Evolutionary conservation across 2,797 vertebrate genomes (phyloP).

Genomic region (Rhinatrema bivittatum): DNA sequence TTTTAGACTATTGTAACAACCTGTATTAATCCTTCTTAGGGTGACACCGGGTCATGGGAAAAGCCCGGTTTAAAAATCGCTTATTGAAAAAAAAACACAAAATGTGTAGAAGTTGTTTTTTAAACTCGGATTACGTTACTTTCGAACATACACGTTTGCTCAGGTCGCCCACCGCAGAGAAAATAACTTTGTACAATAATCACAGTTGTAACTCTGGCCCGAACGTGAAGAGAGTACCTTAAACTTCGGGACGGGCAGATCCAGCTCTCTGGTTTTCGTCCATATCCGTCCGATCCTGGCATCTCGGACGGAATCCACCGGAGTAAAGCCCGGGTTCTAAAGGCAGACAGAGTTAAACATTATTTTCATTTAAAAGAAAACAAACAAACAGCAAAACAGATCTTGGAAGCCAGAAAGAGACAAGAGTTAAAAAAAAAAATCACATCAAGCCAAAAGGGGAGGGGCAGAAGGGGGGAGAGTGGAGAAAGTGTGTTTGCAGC

Average conservation of each 20-base stretch:
- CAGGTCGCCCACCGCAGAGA: too few relatives aligned
- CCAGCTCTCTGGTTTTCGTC: slow-evolving; percentile 95
- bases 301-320: slow-evolving; percentile 90
- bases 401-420: slow-evolving; percentile 20
- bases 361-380: neutral
- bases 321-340: slow-evolving; percentile 86
- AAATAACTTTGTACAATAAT: too few relatives aligned
- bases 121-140: too few relatives aligned
- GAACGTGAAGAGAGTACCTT: slow-evolving; percentile 84
- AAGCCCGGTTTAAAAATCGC: too few relatives aligned
- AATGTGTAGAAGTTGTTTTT: too few relatives aligned
- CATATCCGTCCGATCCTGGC: slow-evolving; percentile 93
- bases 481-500: neutral
- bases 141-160: too few relatives aligned
- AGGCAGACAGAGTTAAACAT: slow-evolving; percentile 17
- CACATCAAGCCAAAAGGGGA: neutral
- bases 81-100: too few relatives aligned
- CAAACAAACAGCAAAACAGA: slow-evolving; percentile 13
- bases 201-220: too few relatives aligned
- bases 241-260: slow-evolving; percentile 94
- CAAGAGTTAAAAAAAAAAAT: slow-evolving; percentile 20
- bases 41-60: too few relatives aligned
- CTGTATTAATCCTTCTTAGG: too few relatives aligned
- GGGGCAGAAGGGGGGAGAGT: neutral
- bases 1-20: too few relatives aligned